Base-by-base conservation (phyloP, 2,797 vertebrate genomes). In the Propithecus perrieri region DNA sequence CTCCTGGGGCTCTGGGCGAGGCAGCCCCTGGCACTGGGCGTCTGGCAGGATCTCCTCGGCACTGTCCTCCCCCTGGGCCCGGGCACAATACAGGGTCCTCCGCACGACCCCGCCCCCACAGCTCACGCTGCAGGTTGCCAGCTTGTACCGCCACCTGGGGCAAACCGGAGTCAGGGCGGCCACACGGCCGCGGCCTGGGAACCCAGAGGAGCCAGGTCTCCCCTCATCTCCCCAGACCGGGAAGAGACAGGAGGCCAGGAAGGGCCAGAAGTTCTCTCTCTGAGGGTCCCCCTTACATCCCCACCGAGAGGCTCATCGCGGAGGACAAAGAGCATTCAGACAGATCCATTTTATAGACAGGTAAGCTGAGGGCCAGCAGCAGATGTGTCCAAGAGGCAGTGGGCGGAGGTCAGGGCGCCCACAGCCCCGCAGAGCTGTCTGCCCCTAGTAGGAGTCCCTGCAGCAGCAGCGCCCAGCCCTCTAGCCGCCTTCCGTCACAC, bases 41-140 rank as follows among this genome's bases (percentile, higher is more conserved):
- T 99, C 98, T 0, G 98, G 98, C 95, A 99, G 96, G 50, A 98
- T 97, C 97, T 99, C 98, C 94, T 98, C 98, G 5, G 98, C 98
- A 1, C 72, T 22, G 2, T 84, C 63, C 35, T 97, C 85, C 13
- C 83, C 2, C 0, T 3, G 53, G 74, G 98, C 98, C 85, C 93
- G 69, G 3, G 99, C 98, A 78, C 99, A 99, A 98, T 99, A 99
- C 91, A 99, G 98, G 95, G 99, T 97, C 97, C 98, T 98, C 91
- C 95, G 98, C 33, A 98, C 98, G 55, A 99, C 96, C 33, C 99
- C 99, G 89, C 99, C 99, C 61, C 99, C 99, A 91, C 99, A 99
- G 3, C 98, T 99, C 85, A 98, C 98, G 4, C 99, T 99, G 98
- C 99, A 99, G 4, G 98, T 98, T 8, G 99, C 99, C 97, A 98